Base-by-base conservation (phyloP, 2,113 vertebrate genomes). In the Forbesichthys agassizii region DNA sequence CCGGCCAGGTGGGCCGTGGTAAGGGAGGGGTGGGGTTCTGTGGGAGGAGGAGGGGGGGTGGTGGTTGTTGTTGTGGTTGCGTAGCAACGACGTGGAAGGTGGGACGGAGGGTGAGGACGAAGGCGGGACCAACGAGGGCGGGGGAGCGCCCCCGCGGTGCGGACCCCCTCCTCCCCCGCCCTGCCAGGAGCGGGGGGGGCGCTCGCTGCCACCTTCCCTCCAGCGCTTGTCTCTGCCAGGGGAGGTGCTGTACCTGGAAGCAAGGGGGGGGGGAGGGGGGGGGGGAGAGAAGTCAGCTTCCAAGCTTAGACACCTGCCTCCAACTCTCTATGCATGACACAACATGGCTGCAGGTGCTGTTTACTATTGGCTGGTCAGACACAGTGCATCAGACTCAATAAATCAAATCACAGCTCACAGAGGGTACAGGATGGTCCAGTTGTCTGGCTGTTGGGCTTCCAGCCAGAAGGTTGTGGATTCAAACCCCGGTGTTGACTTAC, bases 181-280 rank as follows among this genome's bases (percentile, higher is more conserved):
- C 53, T 92, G 91, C 92, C 92, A 93, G 5, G 91, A 84, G 5
- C 90, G 87, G 3, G 71, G 69, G 0, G 86, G 77, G 0, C 92
- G 87, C 71, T 93, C 49, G 49, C 49, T 11, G 49, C 49, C 49
- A 4, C 56, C 56, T 1, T 27, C 56, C 12, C 83, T 7, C 83
- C 85, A 91, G 5, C 89, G 85, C 5, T 90, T 91, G 55, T 93
- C 92, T 74, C 90, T 81, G 69, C 63, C 66, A 6, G 89, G 89
- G 36, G 91, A 86, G 8, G 10, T 16, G 1, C 54, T 75, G 11
- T 81, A 77, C 67, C 93, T 94, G 84, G 11, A 5, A 62, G 42
- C 66, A 7, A 67, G 36, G 49, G 53, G 12, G 0, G 2, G 4
- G 68, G 42, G 68, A 7, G 65, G 36, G 49, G 53, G 12, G 0